Evolutionary conservation across 2,888 invertebrate species (phyloP), one percentile per base, ranked within the genome.

Genomic region (Nemapogon koenigi): DNA sequence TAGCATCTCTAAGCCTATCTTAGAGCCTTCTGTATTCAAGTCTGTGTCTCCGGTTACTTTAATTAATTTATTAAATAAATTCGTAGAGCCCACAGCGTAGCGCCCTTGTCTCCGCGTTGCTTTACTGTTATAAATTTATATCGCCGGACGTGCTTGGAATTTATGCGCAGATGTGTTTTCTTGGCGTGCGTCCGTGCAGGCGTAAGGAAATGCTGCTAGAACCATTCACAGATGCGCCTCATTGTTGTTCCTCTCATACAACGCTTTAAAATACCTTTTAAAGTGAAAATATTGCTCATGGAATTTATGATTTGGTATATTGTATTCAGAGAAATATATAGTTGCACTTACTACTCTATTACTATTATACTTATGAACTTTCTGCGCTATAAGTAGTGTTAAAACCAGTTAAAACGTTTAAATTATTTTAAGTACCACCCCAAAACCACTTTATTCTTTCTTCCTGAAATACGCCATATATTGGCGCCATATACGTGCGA

Each of bases 51-150:
- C 57, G 64, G 68, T 64, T 59, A 59, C 59, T 63, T 62, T 37
- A 69, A 70, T 70, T 75, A 71, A 70, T 72, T 70, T 59, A 67
- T 71, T 70, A 60, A 64, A 72, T 72, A 70, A 72, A 70, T 71
- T 69, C 62, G 56, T 56, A 52, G 56, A 57, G 59, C 58, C 57
- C 57, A 56, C 59, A 49, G 56, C 52, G 63, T 53, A 55, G 61
- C 62, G 63, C 59, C 64, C 68, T n/a, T n/a, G n/a, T n/a, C 70
- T 65, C 67, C 59, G 62, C 56, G 57, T 53, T 59, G 59, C 59
- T 62, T 52, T 54, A 54, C 59, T 59, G 62, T 66, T 71, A 73
- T 72, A 71, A 73, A 73, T 75, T 72, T 70, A 71, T 72, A 70
- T 69, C 64, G 59, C 53, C 54, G 59, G 60, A 70, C 70, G 70